Evolutionary conservation across 2,797 vertebrate species (phyloP).

Genomic region (Acrocephalus scirpaceus): DNA sequence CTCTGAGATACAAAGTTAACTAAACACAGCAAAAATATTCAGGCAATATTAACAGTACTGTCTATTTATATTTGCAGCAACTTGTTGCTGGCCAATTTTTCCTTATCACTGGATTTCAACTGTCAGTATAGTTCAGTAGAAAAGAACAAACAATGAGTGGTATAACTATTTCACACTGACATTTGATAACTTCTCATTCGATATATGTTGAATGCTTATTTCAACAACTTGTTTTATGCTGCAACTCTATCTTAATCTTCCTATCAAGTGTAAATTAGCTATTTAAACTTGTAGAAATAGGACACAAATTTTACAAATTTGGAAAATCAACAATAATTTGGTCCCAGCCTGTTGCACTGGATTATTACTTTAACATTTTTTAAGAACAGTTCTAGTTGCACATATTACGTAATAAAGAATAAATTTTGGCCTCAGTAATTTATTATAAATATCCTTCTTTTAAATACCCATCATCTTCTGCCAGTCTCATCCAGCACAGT

Average conservation of each 20-base stretch:
- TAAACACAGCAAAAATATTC: background rate
- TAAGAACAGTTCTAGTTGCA: background rate
- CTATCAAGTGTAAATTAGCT: background rate
- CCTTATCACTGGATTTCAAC: background rate
- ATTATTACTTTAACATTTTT: background rate
- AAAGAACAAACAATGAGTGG: background rate
- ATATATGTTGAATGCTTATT: background rate
- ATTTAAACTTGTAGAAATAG: background rate
- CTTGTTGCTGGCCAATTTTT: background rate
- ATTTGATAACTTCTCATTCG: background rate
- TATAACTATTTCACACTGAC: background rate
- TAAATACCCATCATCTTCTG: background rate
- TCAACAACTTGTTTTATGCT: background rate
- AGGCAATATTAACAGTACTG: background rate
- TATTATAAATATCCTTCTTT: background rate
- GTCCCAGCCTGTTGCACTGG: background rate
- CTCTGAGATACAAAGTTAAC: background rate
- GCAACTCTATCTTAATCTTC: background rate
- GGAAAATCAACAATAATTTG: background rate
- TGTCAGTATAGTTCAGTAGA: background rate
- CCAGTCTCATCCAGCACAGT: background rate
- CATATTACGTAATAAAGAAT: background rate
- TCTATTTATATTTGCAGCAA: background rate
- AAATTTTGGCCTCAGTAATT: background rate
- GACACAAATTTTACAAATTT: background rate